A percentile compares a stretch with the other conserved stretches of the same genome.
These are phyloP conservation scores for Clarias pachynema DNA, from an alignment of 2,797 vertebrate species.

Conservation along the genomic window DNA sequence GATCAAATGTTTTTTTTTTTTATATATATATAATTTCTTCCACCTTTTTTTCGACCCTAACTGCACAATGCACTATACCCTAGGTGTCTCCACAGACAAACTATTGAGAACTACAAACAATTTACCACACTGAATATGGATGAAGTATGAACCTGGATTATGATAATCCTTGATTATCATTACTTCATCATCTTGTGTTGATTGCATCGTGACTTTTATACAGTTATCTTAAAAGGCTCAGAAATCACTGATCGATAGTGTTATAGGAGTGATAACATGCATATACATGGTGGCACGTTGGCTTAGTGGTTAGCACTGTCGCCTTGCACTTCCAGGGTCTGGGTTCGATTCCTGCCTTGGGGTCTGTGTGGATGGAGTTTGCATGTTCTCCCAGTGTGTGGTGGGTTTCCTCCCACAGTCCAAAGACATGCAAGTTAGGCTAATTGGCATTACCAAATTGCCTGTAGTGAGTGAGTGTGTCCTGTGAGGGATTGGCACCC, in stretches of 20 bases:
- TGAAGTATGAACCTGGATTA: slow-evolving; percentile 60
- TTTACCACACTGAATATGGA: slow-evolving; percentile 61
- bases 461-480: too few relatives aligned
- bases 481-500: too few relatives aligned
- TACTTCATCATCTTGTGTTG: slow-evolving; percentile 58
- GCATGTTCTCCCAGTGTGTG: too few relatives aligned
- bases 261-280: not conserved
- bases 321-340: too few relatives aligned
- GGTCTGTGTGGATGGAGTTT: too few relatives aligned
- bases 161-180: slow-evolving; percentile 54
- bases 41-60: not conserved
- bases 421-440: too few relatives aligned
- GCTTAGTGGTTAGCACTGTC: too few relatives aligned
- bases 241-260: not conserved
- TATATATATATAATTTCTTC: not conserved
- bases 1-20: not conserved
- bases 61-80: not conserved
- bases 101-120: slow-evolving; percentile 5
- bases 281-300: not conserved
- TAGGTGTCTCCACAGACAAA: not conserved
- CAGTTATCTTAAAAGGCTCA: slow-evolving; percentile 57
- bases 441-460: too few relatives aligned
- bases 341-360: too few relatives aligned
- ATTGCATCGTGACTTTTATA: slow-evolving; percentile 51
- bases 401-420: too few relatives aligned